Conservation (phyloP, 2,888 invertebrate genomes). For the Piscicola geometra region DNA sequence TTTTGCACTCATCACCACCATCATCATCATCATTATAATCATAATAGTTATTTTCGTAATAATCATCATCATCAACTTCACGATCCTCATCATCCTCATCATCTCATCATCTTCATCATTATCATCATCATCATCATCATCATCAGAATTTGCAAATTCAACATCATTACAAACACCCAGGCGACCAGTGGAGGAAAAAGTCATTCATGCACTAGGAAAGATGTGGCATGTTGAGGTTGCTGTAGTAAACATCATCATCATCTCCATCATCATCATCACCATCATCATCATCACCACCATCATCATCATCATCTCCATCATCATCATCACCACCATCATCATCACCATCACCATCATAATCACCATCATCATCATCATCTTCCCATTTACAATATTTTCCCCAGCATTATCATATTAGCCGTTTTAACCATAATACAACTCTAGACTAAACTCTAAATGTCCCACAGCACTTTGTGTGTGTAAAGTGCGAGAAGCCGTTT, state of each 20-base stretch:
- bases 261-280: slow-evolving; percentile 31
- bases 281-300: slow-evolving; percentile 25
- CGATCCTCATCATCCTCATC: too few relatives aligned
- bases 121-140: too few relatives aligned
- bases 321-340: slow-evolving; percentile 30
- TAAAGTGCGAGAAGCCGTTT: slow-evolving; percentile 98
- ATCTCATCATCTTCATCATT: too few relatives aligned
- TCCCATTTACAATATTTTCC: slow-evolving; percentile 4
- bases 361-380: slow-evolving; percentile 17
- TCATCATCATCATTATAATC: too few relatives aligned
- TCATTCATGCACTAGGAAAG: slow-evolving; percentile 84
- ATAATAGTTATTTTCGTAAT: too few relatives aligned
- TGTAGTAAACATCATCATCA: slow-evolving; percentile 8
- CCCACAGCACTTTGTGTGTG: slow-evolving; percentile 90
- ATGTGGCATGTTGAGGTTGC: slow-evolving; percentile 55
- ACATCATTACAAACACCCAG: slow-evolving; percentile 56
- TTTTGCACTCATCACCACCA: too few relatives aligned
- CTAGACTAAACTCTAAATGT: background rate
- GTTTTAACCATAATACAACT: background rate
- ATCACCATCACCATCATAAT: slow-evolving; percentile 29
- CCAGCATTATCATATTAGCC: background rate
- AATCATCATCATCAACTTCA: too few relatives aligned
- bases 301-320: slow-evolving; percentile 21
- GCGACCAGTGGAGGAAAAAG: slow-evolving; percentile 94
- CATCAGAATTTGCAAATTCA: too few relatives aligned